Evolutionary conservation across 2,113 vertebrate species (phyloP).

Genomic region (Elanus axillaris): DNA sequence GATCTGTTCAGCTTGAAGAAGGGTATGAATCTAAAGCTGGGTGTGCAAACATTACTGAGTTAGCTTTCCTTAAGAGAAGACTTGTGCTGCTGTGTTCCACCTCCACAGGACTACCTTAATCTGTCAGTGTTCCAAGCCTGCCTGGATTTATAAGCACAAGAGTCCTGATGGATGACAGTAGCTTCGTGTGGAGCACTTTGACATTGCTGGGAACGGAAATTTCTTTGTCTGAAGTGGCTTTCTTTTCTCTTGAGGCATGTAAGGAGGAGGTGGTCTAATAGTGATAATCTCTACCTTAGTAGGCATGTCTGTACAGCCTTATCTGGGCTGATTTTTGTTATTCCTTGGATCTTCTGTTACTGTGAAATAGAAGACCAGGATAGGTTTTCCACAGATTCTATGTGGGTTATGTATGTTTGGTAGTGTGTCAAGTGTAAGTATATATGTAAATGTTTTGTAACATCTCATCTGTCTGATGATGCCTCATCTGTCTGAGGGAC

Average conservation of each 20-base stretch:
- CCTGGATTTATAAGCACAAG: background rate
- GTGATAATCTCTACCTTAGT: background rate
- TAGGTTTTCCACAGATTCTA: background rate
- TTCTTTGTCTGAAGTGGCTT: background rate
- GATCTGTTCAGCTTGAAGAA: background rate
- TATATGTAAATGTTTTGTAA: background rate
- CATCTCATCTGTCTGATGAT: background rate
- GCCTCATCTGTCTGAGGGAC: background rate
- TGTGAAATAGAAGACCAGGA: background rate
- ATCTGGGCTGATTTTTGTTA: background rate
- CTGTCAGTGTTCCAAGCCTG: background rate
- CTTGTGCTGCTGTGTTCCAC: background rate
- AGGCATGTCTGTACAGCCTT: background rate
- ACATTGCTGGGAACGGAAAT: background rate
- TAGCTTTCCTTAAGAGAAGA: background rate
- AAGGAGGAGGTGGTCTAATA: background rate
- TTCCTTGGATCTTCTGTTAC: background rate
- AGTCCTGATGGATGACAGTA: no score
- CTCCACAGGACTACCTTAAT: background rate
- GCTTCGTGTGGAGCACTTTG: background rate
- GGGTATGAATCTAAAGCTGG: background rate
- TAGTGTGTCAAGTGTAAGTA: background rate
- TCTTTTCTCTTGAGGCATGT: background rate
- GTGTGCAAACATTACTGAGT: background rate
- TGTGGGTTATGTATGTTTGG: rapidly evolving